A percentile compares a stretch with the other conserved stretches of the same genome.
phyloP scores from a whole-genome alignment of 2,888 invertebrate genomes.

The Plusia festucae region DNA sequence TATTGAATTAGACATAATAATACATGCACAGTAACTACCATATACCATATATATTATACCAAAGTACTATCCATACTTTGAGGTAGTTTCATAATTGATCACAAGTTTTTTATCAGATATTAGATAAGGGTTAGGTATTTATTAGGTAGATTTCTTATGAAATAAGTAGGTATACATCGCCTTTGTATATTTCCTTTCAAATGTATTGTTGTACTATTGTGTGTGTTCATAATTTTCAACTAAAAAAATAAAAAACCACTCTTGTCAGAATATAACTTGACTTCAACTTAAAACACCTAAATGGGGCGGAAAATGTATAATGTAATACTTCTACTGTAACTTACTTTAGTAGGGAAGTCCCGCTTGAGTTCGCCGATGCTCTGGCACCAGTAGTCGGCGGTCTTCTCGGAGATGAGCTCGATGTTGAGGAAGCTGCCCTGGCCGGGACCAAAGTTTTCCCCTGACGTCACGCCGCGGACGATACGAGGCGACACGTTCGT shows the following conservation, averaged over 20 bases:
- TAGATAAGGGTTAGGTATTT: too few relatives aligned
- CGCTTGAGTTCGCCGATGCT: slow-evolving; percentile 96
- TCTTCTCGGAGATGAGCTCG: slow-evolving; percentile 99
- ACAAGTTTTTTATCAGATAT: too few relatives aligned
- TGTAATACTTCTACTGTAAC: slow-evolving; percentile 11
- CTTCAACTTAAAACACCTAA: neutral
- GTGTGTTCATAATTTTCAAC: neutral
- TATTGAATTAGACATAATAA: too few relatives aligned
- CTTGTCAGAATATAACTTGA: neutral
- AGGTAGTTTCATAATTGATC: too few relatives aligned
- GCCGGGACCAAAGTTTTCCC: slow-evolving; percentile 97
- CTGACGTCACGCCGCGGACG: slow-evolving; percentile 97
- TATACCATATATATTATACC: too few relatives aligned
- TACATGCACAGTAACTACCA: too few relatives aligned
- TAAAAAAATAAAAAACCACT: neutral
- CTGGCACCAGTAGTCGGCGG: slow-evolving; percentile 97
- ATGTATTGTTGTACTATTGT: too few relatives aligned
- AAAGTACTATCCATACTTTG: too few relatives aligned
- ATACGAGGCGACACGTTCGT: slow-evolving; percentile 99
- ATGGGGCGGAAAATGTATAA: too few relatives aligned
- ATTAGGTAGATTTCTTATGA: too few relatives aligned
- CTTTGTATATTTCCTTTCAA: too few relatives aligned
- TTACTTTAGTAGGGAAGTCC: slow-evolving; percentile 96
- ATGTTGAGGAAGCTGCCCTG: slow-evolving; percentile 99
- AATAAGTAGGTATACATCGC: too few relatives aligned